phyloP scores from a whole-genome alignment of 2,113 vertebrate genomes.

The cat (Felis catus) region DNA sequence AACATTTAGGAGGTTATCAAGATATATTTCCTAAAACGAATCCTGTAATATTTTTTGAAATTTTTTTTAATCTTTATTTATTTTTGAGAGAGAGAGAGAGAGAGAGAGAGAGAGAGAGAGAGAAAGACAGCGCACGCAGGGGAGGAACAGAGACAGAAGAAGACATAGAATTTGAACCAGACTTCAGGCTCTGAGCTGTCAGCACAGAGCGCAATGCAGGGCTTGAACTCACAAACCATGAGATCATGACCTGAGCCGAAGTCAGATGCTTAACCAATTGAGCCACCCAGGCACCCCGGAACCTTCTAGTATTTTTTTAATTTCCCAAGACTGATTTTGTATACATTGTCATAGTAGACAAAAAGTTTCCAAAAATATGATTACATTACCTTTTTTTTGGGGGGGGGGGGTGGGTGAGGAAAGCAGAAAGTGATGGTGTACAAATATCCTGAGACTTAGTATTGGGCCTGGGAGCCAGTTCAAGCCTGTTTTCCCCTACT shows the following conservation, averaged over 20 bases:
- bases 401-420: not conserved
- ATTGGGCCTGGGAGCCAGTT: not conserved
- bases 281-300: too few species aligned
- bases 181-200: too few species aligned
- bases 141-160: too few species aligned
- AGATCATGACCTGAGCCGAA: too few species aligned
- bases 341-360: not conserved
- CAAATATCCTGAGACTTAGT: not conserved
- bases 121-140: too few species aligned
- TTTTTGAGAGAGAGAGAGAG: too few species aligned
- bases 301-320: not conserved
- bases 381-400: not conserved
- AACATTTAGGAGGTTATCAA: not conserved
- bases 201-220: too few species aligned
- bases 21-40: not conserved
- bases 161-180: too few species aligned
- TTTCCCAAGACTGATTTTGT: not conserved
- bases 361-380: not conserved
- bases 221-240: too few species aligned
- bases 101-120: too few species aligned
- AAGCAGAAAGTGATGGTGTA: not conserved
- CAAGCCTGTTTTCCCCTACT: not conserved
- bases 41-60: not conserved
- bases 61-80: too few species aligned
- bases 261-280: too few species aligned